Evolutionary conservation across 2,888 invertebrate genomes (phyloP), one percentile per base, ranked within the genome.

Genomic region (Tanaodytes sp.): DNA sequence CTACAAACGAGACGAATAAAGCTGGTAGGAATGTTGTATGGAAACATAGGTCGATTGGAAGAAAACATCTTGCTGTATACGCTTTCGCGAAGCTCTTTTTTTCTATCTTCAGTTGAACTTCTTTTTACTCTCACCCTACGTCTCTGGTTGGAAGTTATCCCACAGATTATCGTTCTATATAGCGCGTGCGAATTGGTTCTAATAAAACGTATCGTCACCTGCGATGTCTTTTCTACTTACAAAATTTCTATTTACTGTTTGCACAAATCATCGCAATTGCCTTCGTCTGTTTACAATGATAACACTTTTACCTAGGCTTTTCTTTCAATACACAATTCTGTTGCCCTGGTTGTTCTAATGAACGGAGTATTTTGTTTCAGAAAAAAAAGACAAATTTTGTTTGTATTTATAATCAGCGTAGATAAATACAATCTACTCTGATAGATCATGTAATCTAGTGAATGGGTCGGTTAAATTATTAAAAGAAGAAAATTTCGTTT

Each of bases 41-140:
- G 62, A 54, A 62, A 62, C 40, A 54, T 14, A 54, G 40, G 46
- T 54, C 48, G 55, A 55, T 55, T 14, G 48, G 55, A 63, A 9
- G 54, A 48, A 54, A 63, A 63, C 48, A 63, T 63, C 48, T 39
- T 42, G 19, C 33, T 48, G 48, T 54, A 11, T 37, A 39, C 30
- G 51, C 30, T 59, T 37, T 39, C 19, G 43, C 36, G 15, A 36
- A 20, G 18, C 20, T 46, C 15, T 33, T 45, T 48, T 4, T 18
- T 19, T 11, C 14, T 16, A 8, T 37, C 23, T 36, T 18, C 9
- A n/a, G n/a, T n/a, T n/a, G n/a, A n/a, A n/a, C n/a, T n/a, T 48
- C 20, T 20, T 20, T n/a, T 16, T 30, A 9, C 14, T 19, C 12
- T 16, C 31, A 2, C 9, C 2, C 31, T 31, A 3, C 11, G n/a